phyloP scores from a whole-genome alignment of 2,797 vertebrate genomes.

The Anguilla pacifica region DNA sequence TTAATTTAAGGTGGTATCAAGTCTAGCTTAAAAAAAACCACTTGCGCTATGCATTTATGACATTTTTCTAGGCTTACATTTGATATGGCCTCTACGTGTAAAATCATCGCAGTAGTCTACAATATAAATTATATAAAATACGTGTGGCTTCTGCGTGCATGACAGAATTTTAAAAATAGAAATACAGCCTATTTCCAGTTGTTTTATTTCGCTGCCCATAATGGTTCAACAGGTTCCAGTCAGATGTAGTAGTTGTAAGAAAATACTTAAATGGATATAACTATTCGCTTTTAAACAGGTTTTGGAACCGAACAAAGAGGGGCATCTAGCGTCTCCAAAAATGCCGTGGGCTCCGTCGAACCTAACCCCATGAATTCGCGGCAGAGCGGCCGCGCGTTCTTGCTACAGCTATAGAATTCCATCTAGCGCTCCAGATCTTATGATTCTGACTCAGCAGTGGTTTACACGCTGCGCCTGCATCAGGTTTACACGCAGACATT shows the following conservation, averaged over 20 bases:
- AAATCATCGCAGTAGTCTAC: background rate
- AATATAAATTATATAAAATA: background rate
- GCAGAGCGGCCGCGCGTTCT: background rate
- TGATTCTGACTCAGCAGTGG: background rate
- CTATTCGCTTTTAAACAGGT: background rate
- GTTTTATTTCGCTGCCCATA: background rate
- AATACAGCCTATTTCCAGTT: background rate
- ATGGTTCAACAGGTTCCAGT: background rate
- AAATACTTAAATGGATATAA: background rate
- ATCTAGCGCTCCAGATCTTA: background rate
- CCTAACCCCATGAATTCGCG: background rate
- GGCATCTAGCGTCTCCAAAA: background rate
- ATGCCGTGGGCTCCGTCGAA: background rate
- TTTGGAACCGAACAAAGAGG: background rate
- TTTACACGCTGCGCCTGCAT: background rate
- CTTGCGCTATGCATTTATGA: background rate
- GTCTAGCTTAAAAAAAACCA: background rate
- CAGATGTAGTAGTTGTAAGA: background rate
- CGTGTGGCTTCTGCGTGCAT: background rate
- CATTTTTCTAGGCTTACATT: background rate
- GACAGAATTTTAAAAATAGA: background rate
- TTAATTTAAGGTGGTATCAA: background rate
- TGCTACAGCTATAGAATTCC: background rate
- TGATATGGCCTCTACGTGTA: background rate
- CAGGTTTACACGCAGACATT: background rate